Evolutionary conservation across 2,888 invertebrate species (phyloP).

Genomic region (Sarcophaga variegata): DNA sequence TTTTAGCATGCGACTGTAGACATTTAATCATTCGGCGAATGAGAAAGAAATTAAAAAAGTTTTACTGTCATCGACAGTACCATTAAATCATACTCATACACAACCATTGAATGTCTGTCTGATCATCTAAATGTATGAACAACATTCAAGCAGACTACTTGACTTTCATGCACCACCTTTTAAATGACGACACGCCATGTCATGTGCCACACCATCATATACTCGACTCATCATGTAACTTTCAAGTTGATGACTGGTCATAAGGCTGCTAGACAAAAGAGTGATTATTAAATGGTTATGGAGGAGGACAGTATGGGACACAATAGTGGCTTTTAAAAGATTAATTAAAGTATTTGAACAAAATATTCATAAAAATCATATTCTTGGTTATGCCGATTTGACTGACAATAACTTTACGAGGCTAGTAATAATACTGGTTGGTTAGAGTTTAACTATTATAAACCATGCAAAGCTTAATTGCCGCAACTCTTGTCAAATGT

Average conservation of each 20-base stretch:
- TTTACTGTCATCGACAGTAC: background rate
- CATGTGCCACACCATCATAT: background rate
- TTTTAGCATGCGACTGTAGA: conserved; percentile 35
- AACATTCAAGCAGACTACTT: conserved; percentile 67
- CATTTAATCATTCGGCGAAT: background rate
- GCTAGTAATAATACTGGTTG: no score
- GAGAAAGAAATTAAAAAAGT: background rate
- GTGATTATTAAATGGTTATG: background rate
- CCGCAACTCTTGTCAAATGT: no score
- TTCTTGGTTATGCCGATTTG: no score
- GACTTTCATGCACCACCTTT: conserved; percentile 66
- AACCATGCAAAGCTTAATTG: no score
- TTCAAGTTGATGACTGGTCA: background rate
- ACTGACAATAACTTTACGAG: no score
- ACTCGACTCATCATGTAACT: background rate
- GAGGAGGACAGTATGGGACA: background rate
- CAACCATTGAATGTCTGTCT: background rate
- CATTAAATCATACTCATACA: background rate
- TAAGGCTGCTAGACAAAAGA: background rate
- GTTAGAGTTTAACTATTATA: no score
- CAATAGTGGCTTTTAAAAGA: no score
- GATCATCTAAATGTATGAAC: conserved; percentile 17
- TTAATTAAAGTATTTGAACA: no score
- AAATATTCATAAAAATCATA: no score
- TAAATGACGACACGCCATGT: conserved; percentile 38